phyloP scores from a whole-genome alignment of 2,888 invertebrate genomes.

The Agrypnus murinus region DNA sequence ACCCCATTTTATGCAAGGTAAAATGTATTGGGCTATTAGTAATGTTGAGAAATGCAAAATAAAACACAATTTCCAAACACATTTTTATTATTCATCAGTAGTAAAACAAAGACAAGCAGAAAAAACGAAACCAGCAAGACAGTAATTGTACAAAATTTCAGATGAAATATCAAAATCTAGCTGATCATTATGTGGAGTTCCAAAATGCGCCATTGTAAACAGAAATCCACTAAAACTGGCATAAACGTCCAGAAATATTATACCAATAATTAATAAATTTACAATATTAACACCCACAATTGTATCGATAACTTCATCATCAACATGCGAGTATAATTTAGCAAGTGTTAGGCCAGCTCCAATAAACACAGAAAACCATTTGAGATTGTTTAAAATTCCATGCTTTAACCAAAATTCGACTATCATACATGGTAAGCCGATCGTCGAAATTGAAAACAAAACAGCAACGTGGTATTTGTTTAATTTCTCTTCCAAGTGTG shows the following conservation, averaged over 20 bases:
- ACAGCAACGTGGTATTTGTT: conserved; percentile 57
- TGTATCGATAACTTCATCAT: conserved; percentile 2
- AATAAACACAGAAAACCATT: conserved; percentile 47
- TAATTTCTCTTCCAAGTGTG: no score
- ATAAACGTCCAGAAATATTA: not conserved
- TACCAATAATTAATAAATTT: not conserved
- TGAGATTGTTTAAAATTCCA: conserved; percentile 35
- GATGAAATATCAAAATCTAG: not conserved
- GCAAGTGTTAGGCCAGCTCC: conserved; percentile 15
- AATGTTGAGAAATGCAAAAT: no score
- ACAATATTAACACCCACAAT: conserved; percentile 12
- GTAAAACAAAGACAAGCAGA: not conserved
- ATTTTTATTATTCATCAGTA: no score
- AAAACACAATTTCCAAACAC: no score
- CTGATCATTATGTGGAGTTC: not conserved
- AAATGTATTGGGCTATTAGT: no score
- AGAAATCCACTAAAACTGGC: not conserved
- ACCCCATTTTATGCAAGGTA: no score
- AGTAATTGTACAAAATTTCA: conserved; percentile 9
- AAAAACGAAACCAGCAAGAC: not conserved
- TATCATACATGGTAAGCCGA: conserved; percentile 54
- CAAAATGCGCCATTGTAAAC: conserved; percentile 14
- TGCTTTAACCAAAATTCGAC: conserved; percentile 49
- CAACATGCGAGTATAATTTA: not conserved
- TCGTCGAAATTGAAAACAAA: conserved; percentile 59